Conservation (phyloP, 2,888 invertebrate genomes). For the Eupithecia abbreviata region DNA sequence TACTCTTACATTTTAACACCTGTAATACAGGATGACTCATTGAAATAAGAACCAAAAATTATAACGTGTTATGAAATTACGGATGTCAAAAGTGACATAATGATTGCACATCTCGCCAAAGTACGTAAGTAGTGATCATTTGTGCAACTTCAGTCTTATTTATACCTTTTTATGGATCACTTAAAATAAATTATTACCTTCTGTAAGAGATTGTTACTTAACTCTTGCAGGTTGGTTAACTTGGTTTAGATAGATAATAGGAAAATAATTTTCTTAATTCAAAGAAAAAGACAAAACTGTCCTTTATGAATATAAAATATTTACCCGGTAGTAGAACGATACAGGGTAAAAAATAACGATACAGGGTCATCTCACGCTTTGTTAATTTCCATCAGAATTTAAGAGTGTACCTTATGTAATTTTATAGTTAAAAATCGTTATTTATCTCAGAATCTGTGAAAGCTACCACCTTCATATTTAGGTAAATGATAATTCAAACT, state of each 20-base stretch:
- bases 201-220: constrained; percentile 1
- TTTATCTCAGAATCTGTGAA: too few species aligned
- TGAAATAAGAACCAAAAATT: constrained; percentile 12
- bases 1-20: background rate
- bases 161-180: constrained; percentile 24
- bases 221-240: background rate
- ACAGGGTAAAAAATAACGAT: too few species aligned
- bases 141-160: constrained; percentile 18
- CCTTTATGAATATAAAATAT: too few species aligned
- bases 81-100: constrained; percentile 20
- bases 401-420: too few species aligned
- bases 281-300: too few species aligned
- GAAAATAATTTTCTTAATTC: too few species aligned
- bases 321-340: too few species aligned
- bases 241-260: background rate
- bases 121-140: background rate
- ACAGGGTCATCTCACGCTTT: too few species aligned
- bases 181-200: constrained; percentile 19
- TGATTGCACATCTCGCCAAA: constrained; percentile 22
- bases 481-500: too few species aligned
- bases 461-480: too few species aligned
- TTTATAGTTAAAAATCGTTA: too few species aligned
- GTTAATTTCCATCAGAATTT: too few species aligned
- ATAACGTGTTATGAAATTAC: constrained; percentile 9
- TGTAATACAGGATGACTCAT: constrained; percentile 1